These are phyloP conservation scores for Caenorhabditis elegans DNA, from an alignment of 1,140 invertebrate species.

Conservation along the genomic window WBcel235 BX284603.4:3483501-3484000, in stretches of 20 bases:
- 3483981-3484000: conserved; percentile 35
- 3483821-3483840: not conserved
- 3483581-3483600: too few relatives aligned
- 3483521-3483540: conserved; percentile 46
- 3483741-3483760: not conserved
- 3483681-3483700: conserved; percentile 38
- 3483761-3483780: conserved; percentile 35
- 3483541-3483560: conserved; percentile 39
- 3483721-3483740: conserved; percentile 29
- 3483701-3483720: conserved; percentile 41
- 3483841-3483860: conserved; percentile 41
- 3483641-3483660: conserved; percentile 37
- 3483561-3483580: conserved; percentile 40
- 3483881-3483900: conserved; percentile 15
- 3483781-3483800: conserved; percentile 40
- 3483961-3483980: conserved; percentile 37
- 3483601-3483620: not conserved
- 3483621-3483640: conserved; percentile 39
- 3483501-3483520: conserved; percentile 36
- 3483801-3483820: not conserved
- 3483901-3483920: conserved; percentile 37
- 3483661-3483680: conserved; percentile 32
- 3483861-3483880: conserved; percentile 30
- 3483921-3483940: conserved; percentile 39
- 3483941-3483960: conserved; percentile 23